These are phyloP conservation scores for Tyto alba DNA, from an alignment of 2,113 vertebrate species.

Conservation along the genomic window DNA sequence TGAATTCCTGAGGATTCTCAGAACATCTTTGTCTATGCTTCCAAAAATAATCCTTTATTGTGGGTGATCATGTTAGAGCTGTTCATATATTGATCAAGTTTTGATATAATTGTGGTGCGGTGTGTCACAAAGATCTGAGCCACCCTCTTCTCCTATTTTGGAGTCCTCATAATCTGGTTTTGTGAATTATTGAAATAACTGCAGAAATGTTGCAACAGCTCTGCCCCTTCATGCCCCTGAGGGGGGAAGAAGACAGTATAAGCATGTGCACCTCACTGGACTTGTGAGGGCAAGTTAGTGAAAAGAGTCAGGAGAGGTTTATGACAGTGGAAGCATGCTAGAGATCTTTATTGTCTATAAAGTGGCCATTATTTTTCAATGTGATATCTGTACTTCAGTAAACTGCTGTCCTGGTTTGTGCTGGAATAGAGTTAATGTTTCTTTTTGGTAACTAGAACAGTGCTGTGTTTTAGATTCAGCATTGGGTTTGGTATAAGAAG, in stretches of 20 bases:
- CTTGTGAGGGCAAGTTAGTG: background rate
- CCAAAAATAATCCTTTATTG: background rate
- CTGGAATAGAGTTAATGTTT: too few species aligned
- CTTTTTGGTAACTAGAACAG: too few species aligned
- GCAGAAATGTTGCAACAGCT: background rate
- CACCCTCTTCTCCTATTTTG: background rate
- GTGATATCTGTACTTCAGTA: background rate
- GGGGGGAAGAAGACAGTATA: background rate
- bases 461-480: too few species aligned
- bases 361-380: background rate
- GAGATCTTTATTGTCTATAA: background rate
- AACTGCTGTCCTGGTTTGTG: too few species aligned
- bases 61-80: background rate
- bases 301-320: background rate
- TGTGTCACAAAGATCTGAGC: background rate
- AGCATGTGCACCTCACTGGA: rapidly evolving
- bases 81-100: background rate
- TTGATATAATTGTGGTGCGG: rapidly evolving
- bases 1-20: background rate
- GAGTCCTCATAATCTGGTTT: background rate
- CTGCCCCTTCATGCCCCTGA: background rate
- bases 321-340: background rate
- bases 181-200: background rate
- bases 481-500: too few species aligned
- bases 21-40: background rate